phyloP scores from a whole-genome alignment of 2,888 invertebrate genomes.

The Acrobeloides nanus region DNA sequence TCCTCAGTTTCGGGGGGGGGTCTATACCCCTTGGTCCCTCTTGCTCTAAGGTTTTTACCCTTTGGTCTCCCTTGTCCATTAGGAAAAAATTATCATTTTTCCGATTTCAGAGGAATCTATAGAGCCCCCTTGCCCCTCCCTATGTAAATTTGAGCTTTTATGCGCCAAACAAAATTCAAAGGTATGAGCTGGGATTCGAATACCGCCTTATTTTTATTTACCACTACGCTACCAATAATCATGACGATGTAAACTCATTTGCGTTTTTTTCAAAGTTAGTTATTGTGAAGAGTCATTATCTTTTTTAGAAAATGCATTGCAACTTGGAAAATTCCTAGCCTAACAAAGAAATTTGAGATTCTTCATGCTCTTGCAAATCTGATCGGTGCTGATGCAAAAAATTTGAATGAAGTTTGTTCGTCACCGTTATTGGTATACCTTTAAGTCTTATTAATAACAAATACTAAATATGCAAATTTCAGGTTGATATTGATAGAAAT shows the following conservation, averaged over 20 bases:
- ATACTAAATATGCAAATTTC: conserved; percentile 41
- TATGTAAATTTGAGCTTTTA: too few species aligned
- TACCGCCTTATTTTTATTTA: too few species aligned
- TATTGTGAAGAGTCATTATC: not conserved
- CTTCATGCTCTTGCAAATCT: conserved; percentile 91
- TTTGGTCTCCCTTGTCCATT: too few species aligned
- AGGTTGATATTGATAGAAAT: conserved; percentile 69
- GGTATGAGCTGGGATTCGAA: too few species aligned
- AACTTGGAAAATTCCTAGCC: conserved; percentile 22
- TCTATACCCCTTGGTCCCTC: too few species aligned
- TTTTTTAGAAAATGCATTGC: conserved; percentile 24
- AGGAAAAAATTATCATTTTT: too few species aligned
- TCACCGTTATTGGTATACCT: conserved; percentile 57
- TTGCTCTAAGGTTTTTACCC: too few species aligned
- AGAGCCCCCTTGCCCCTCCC: too few species aligned
- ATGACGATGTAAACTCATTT: not conserved
- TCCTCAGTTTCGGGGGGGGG: too few species aligned
- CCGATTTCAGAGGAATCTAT: too few species aligned
- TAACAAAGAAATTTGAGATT: conserved; percentile 79
- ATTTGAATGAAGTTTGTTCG: conserved; percentile 85
- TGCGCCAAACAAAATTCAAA: too few species aligned
- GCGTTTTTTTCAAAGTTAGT: not conserved
- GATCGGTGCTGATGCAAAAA: conserved; percentile 86
- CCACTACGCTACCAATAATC: too few species aligned
- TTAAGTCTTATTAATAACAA: not conserved